phyloP scores from a whole-genome alignment of 2,888 invertebrate species.

The Leptothorax acervorum region DNA sequence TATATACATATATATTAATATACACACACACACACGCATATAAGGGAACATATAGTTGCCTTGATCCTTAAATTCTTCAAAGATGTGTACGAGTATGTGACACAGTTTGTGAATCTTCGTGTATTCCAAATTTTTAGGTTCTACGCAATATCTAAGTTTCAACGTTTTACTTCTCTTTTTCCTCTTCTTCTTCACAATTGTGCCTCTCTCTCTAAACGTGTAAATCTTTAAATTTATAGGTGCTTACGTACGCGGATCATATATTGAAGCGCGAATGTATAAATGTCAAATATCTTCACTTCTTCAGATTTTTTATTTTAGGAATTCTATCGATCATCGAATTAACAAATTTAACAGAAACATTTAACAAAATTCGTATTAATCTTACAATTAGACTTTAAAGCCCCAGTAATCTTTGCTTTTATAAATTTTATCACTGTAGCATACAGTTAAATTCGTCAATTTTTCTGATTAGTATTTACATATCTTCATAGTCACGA shows the following conservation, averaged over 20 bases:
- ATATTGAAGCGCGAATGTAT: background rate
- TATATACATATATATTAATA: background rate
- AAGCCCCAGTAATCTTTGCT: background rate
- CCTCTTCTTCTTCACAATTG: background rate
- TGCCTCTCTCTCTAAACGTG: too few species aligned
- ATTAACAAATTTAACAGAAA: background rate
- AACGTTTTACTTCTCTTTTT: background rate
- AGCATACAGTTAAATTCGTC: slow-evolving; percentile 4
- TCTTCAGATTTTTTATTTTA: background rate
- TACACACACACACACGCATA: background rate
- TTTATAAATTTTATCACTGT: background rate
- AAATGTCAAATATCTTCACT: background rate
- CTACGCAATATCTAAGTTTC: background rate
- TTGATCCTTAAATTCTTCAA: background rate
- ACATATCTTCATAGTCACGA: slow-evolving; percentile 27
- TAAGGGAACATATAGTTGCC: background rate
- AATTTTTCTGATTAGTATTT: background rate
- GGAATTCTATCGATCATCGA: background rate
- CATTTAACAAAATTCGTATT: background rate
- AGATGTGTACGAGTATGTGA: background rate
- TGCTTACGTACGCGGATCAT: background rate
- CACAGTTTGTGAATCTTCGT: background rate
- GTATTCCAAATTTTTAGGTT: background rate
- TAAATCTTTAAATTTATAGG: background rate
- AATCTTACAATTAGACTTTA: background rate